Conservation (phyloP, 2,888 invertebrate species). For the Napeogenes sylphis region DNA sequence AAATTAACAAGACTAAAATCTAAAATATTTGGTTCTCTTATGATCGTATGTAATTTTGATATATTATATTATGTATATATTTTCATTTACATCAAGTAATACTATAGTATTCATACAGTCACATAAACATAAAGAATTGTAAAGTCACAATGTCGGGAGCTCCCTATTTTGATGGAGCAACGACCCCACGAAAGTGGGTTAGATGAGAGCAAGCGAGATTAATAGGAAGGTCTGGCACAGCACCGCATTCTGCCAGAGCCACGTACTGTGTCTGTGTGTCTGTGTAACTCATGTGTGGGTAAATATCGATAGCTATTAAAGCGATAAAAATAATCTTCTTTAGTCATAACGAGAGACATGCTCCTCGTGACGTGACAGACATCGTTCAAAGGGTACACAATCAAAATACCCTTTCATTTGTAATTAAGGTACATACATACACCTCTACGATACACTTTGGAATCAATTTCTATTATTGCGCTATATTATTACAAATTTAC, state of each 20-base stretch:
- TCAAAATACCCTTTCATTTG: neutral
- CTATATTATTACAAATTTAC: too few relatives aligned
- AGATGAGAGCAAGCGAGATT: conserved; percentile 46
- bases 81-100: neutral
- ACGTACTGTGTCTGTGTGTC: conserved; percentile 35
- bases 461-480: too few relatives aligned
- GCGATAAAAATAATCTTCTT: conserved; percentile 31
- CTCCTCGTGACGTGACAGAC: neutral
- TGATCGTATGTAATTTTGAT: too few relatives aligned
- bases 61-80: too few relatives aligned
- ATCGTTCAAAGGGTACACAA: neutral
- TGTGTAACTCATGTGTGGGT: conserved; percentile 28
- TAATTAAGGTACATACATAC: neutral
- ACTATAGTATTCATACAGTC: neutral
- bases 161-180: conserved; percentile 48
- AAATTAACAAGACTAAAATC: too few relatives aligned
- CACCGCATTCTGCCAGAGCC: conserved; percentile 47
- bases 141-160: conserved; percentile 40
- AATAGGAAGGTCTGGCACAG: conserved; percentile 55
- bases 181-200: conserved; percentile 55
- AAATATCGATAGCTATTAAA: conserved; percentile 32
- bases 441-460: neutral
- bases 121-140: conserved; percentile 19
- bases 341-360: conserved; percentile 20
- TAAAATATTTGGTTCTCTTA: too few relatives aligned